These are phyloP conservation scores for Metaphire vulgaris DNA, from an alignment of 1,140 invertebrate genomes.

Conservation along the genomic window DNA sequence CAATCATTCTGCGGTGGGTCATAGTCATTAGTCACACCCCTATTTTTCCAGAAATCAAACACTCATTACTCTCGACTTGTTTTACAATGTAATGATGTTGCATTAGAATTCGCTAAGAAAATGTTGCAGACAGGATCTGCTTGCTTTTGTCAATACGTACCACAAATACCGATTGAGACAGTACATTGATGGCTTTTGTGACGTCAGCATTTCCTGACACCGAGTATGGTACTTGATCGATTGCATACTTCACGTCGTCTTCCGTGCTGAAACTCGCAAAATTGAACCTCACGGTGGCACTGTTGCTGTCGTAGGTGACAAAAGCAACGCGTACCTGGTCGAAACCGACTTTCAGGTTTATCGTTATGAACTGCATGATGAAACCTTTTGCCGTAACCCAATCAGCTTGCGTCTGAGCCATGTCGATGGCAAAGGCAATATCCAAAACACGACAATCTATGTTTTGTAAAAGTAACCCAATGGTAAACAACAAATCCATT, in stretches of 20 bases:
- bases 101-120: too few species aligned
- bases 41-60: too few species aligned
- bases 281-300: constrained; percentile 1
- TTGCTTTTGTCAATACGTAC: too few species aligned
- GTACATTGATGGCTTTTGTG: background rate
- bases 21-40: too few species aligned
- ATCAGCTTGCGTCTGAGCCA: background rate
- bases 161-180: background rate
- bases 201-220: background rate
- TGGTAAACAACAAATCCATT: too few species aligned
- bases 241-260: background rate
- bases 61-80: too few species aligned
- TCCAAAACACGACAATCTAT: background rate
- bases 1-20: too few species aligned
- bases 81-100: too few species aligned
- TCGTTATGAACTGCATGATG: constrained; percentile 1
- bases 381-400: background rate
- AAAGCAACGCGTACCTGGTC: constrained; percentile 1
- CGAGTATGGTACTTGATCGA: background rate
- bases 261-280: background rate
- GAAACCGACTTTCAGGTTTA: background rate
- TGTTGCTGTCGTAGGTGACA: constrained; percentile 6
- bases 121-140: too few species aligned
- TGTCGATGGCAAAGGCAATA: background rate
- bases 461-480: background rate